Conservation (phyloP, 2,888 invertebrate species). For the Orgyia antiqua region DNA sequence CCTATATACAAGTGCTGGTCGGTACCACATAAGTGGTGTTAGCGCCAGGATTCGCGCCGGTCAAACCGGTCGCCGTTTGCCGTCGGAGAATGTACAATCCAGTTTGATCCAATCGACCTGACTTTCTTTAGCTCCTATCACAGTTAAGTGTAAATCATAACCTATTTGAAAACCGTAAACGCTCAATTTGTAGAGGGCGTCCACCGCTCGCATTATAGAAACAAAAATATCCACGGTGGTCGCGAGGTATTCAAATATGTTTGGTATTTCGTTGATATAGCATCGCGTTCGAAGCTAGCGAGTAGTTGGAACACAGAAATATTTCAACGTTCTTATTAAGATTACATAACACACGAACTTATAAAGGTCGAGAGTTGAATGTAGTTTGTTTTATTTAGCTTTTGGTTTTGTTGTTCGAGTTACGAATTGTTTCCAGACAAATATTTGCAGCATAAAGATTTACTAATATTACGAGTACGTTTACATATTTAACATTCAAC, state of each 20-base stretch:
- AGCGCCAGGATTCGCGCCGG: slow-evolving; percentile 67
- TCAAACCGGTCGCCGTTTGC: slow-evolving; percentile 59
- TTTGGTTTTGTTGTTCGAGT: too few relatives aligned
- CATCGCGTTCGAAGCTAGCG: slow-evolving; percentile 8
- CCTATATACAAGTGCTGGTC: slow-evolving; percentile 9
- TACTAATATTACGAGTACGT: too few relatives aligned
- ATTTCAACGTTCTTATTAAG: too few relatives aligned
- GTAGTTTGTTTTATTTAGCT: too few relatives aligned
- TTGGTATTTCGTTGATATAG: slow-evolving; percentile 13
- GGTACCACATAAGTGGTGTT: slow-evolving; percentile 32
- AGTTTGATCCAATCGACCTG: slow-evolving; percentile 54
- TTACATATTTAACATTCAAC: too few relatives aligned
- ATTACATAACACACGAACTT: too few relatives aligned
- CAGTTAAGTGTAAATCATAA: slow-evolving; percentile 25
- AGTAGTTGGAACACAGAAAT: too few relatives aligned
- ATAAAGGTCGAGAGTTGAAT: too few relatives aligned
- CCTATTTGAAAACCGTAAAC: slow-evolving; percentile 17
- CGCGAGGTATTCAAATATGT: slow-evolving; percentile 18
- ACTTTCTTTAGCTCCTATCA: slow-evolving; percentile 59
- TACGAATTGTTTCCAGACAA: too few relatives aligned
- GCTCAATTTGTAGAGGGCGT: slow-evolving; percentile 18
- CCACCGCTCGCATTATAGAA: slow-evolving; percentile 13
- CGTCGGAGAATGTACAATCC: slow-evolving; percentile 57
- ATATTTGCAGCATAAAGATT: too few relatives aligned
- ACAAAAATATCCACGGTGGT: slow-evolving; percentile 22